Evolutionary conservation across 2,888 invertebrate species (phyloP), one percentile per base, ranked within the genome.

Genomic region (Carabus problematicus): DNA sequence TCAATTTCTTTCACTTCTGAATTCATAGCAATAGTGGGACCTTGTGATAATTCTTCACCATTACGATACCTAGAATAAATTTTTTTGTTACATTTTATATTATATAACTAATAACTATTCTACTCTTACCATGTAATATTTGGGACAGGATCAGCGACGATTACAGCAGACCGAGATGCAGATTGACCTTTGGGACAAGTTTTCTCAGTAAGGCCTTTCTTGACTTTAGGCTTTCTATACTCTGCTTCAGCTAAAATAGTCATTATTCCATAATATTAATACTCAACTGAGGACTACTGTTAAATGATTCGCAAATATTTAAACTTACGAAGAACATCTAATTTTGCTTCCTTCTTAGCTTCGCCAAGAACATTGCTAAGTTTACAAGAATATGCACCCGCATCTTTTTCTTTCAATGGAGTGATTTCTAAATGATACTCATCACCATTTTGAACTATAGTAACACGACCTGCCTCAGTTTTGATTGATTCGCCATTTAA

Each of bases 91-190:
- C 1, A 12, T 14, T 45, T 14, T 14, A 14, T 12, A 14, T 52
- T 14, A 52, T 16, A 52, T 16, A 29, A 16, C 16, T 12, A 7
- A 1, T 52, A 4, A 49, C 49, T 8, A 49, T 18, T 47, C 12
- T 18, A 14, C 16, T 16, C 69, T 72, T 80, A 89, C 97, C 97
- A 97, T 70, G 89, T 87, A 56, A 94, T 88, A 74, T 94, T 92
- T 0, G 98, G 97, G 72, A 89, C 85, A 0, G 98, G 98, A 83
- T 96, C 94, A 7, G 95, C 97, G 40, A 92, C 90, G 75, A 97
- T 89, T 14, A 92, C 87, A 0, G 92, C 90, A 55, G 88, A 85
- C 75, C 93, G 82, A 0, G 85, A 85, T 1, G 89, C 89, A 0
- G 88, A 86, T 54, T 89, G 87, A 45, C 89, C 87, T 76, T 92